Evolutionary conservation across 2,113 vertebrate genomes (phyloP).

Genomic region (Lamprologus ornatipinnis): DNA sequence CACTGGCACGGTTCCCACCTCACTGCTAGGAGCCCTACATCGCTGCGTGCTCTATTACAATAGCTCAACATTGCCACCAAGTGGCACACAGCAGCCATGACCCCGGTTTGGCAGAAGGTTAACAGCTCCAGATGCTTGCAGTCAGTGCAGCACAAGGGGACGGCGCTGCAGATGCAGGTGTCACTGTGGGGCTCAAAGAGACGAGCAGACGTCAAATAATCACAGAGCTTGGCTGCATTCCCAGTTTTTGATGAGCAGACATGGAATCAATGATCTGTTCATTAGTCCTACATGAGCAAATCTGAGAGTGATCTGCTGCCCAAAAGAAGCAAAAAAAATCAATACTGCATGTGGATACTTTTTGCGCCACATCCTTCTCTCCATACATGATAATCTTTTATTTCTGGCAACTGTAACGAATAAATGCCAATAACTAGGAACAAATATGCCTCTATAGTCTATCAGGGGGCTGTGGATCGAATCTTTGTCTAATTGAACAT

Average conservation of each 20-base stretch:
- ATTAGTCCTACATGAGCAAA: constrained; percentile 42
- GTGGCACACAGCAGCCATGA: neutral
- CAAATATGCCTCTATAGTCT: neutral
- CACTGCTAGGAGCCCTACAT: neutral
- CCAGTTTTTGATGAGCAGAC: constrained; percentile 35
- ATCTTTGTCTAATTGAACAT: neutral
- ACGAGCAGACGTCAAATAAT: neutral
- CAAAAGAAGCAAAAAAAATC: constrained; percentile 15
- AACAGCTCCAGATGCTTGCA: constrained; percentile 33
- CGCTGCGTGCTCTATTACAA: neutral
- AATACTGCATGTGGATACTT: constrained; percentile 24
- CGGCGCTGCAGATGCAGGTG: constrained; percentile 2
- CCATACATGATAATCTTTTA: constrained; percentile 9
- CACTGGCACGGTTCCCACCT: neutral
- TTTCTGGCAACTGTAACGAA: neutral
- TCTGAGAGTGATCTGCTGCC: constrained; percentile 26
- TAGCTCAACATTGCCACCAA: constrained; percentile 50
- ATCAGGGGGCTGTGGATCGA: neutral
- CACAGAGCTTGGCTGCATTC: neutral
- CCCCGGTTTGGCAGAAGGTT: neutral
- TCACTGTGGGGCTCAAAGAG: neutral
- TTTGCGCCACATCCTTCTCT: neutral
- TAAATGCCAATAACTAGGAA: constrained; percentile 5
- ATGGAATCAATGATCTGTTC: constrained; percentile 48
- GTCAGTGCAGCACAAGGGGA: constrained; percentile 14